phyloP scores from a whole-genome alignment of 2,888 invertebrate genomes.

The Venustoraphidia nigricollis region DNA sequence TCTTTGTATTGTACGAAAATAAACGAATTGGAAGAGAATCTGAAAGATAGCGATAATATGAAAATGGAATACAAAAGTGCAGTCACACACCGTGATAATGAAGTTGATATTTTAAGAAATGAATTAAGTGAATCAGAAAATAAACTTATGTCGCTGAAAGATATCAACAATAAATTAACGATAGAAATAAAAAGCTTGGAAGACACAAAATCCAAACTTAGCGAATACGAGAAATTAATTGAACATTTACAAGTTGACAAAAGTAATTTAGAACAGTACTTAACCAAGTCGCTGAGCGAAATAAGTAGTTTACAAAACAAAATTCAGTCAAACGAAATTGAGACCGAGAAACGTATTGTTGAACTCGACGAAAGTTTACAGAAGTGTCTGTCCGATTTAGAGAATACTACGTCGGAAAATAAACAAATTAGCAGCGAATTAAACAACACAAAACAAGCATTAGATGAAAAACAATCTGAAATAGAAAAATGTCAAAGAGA shows the following conservation, averaged over 20 bases:
- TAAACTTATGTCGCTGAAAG: constrained; percentile 29
- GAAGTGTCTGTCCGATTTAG: too few relatives aligned
- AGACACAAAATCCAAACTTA: constrained; percentile 5
- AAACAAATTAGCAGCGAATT: too few relatives aligned
- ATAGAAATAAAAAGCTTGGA: constrained; percentile 19
- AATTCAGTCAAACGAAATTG: background rate
- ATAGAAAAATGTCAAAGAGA: too few relatives aligned
- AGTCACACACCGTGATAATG: constrained; percentile 22
- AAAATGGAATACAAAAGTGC: constrained; percentile 20
- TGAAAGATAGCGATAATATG: constrained; percentile 12
- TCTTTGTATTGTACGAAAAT: constrained; percentile 24
- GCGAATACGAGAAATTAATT: constrained; percentile 1
- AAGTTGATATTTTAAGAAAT: constrained; percentile 14
- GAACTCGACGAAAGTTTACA: too few relatives aligned
- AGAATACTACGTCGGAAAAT: too few relatives aligned
- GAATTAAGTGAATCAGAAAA: constrained; percentile 8
- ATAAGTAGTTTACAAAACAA: constrained; percentile 4
- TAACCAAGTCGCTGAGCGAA: constrained; percentile 2
- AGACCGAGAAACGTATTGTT: constrained; percentile 3
- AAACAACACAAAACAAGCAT: too few relatives aligned
- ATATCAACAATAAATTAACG: constrained; percentile 32
- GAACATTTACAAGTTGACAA: background rate
- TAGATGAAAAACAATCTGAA: too few relatives aligned
- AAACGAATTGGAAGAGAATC: constrained; percentile 26
- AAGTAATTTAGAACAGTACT: too few relatives aligned